phyloP scores from a whole-genome alignment of 2,797 vertebrate species.

The Natrix natrix region DNA sequence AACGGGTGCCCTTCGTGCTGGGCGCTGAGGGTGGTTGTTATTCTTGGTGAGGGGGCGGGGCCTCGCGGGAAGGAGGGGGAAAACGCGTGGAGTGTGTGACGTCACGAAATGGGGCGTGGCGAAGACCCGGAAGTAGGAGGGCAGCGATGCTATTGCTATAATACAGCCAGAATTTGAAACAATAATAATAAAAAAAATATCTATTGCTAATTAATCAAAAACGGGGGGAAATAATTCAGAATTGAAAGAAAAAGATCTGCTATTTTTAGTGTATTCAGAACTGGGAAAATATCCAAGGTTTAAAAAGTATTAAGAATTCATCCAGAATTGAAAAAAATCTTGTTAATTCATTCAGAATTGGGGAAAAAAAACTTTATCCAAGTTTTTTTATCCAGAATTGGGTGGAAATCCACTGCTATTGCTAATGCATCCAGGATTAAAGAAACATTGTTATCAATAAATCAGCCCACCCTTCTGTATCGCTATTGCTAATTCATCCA shows the following conservation, averaged over 20 bases:
- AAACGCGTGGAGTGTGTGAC: background rate
- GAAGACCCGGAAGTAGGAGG: background rate
- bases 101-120: background rate
- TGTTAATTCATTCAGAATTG: background rate
- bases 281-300: background rate
- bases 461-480: background rate
- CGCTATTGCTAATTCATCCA: background rate
- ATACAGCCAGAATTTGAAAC: background rate
- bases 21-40: slow-evolving; percentile 68
- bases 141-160: background rate
- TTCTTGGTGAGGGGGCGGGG: slow-evolving; percentile 59
- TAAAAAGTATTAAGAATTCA: background rate
- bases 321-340: too few relatives aligned
- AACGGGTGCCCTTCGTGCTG: slow-evolving; percentile 59
- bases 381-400: too few relatives aligned
- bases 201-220: background rate
- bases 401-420: too few relatives aligned
- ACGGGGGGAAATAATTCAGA: too few relatives aligned
- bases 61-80: background rate
- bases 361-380: too few relatives aligned
- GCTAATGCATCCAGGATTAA: background rate
- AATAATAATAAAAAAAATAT: too few relatives aligned
- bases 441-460: background rate
- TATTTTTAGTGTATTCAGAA: too few relatives aligned
- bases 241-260: too few relatives aligned